Evolutionary conservation across 2,797 vertebrate genomes (phyloP), one percentile per base, ranked within the genome.

Genomic region (Coracias cyanogaster): DNA sequence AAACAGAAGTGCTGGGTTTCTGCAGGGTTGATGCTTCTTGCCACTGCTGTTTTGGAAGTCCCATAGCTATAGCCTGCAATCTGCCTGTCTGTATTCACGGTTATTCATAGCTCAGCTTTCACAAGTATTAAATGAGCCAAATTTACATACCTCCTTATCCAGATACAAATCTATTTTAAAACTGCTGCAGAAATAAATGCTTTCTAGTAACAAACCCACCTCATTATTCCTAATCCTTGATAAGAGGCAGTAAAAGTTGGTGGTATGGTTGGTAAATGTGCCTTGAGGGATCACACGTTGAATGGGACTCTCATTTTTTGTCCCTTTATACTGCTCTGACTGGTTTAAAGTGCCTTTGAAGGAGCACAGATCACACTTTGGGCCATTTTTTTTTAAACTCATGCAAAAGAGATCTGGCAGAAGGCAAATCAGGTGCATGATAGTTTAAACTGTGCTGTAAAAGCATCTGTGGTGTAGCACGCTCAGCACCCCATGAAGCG

Each of bases 181-280:
- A 83, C 16, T 83, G 24, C 51, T 46, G 19, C 0, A 1, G 25
- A 82, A 88, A 91, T 6, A 94, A 91, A 43, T 69, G 37, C 51
- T 90, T 93, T 88, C 57, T 65, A 80, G 69, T 80, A 81, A 80
- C 51, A 89, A 94, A 92, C 20, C n/a, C 70, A 79, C 41, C 66
- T 84, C 69, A 14, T 94, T 95, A 81, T 79, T 86, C 49, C 33
- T n/a, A 71, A 90, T 10, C 33, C 54, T 86, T 60, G 43, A 31
- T 67, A 82, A 80, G 52, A 82, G 78, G 79, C 72, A 81, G 45
- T 86, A 71, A 74, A 91, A 88, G 33, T 26, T 78, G 51, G 13
- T 65, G 45, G 19, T 79, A 9, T 78, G 45, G 55, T 90, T 93
- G 76, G 64, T 65, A 91, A 83, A 57, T 10, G 33, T 45, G 57